Evolutionary conservation across 1,140 invertebrate species (phyloP), one percentile per base, ranked within the genome.

Genomic region (Phenacoccus solenopsis): DNA sequence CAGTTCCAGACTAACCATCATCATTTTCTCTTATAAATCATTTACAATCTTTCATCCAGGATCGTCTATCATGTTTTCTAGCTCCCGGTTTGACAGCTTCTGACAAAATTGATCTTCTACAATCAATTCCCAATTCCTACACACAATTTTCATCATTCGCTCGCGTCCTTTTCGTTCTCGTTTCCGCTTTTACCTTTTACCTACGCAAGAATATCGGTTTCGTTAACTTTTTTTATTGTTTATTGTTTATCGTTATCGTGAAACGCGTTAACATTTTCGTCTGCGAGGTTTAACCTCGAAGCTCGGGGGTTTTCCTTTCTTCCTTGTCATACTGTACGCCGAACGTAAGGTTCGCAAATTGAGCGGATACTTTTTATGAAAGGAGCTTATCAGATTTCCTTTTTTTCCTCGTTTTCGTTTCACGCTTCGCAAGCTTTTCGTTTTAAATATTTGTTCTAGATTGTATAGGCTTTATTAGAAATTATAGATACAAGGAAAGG

Each of bases 11-110:
- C 59, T 64, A 64, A 64, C 59, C 59, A 64, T 64, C 59, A 64
- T 64, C 59, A 64, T 64, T 64, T 64, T 64, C 59, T 64, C 59
- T 64, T 64, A 64, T 64, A 64, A 64, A 64, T 64, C 59, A 64
- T 64, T 64, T 64, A 64, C 59, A 64, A 64, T 64, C 59, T 64
- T 64, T 64, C 59, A 64, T 64, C 59, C 59, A 64, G 59, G 59
- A 64, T 64, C 59, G 59, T 64, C 59, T 64, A 64, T 64, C 59
- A 64, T 64, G 59, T 64, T 64, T 64, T 64, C 59, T 64, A 64
- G 59, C 59, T 64, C 22, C 59, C 59, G 59, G 59, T 64, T 27
- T 64, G 59, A 64, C 59, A 64, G 59, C 59, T 64, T 64, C 59
- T 64, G 59, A 64, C 59, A 64, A 64, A 64, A 64, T 64, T 64